Base-by-base conservation (phyloP, 2,888 invertebrate genomes). In the Drosophila phalerata region DNA sequence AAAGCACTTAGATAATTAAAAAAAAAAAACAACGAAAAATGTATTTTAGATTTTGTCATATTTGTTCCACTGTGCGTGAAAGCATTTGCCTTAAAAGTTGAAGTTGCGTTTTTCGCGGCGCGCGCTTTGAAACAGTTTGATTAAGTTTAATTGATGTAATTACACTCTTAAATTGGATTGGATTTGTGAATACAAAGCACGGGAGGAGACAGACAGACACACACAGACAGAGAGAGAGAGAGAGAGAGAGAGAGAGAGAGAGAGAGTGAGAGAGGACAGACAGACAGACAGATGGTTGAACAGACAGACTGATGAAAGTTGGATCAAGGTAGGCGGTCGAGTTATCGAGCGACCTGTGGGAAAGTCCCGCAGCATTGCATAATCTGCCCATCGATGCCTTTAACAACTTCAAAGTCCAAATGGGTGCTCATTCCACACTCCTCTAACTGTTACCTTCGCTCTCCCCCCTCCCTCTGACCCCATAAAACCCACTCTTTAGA, bases 71-170 rank as follows among this genome's bases (percentile, higher is more conserved):
- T 58, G 77, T 77, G 61, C 77, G 25, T 40, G 47, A 32, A 25
- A 45, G 42, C 52, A 61, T 60, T 49, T 43, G 69, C 69, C 72
- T 73, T 70, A 40, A 72, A 78, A 75, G 75, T 77, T 74, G 74
- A 73, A 69, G 67, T 69, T 74, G 70, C 66, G 77, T 79, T 84
- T 73, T 75, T 76, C 65, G 77, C 75, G 69, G 64, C 75, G 73
- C 70, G 78, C 81, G 74, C 77, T 80, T 84, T 79, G 83, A 80
- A 79, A 80, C 88, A 89, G 88, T 89, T 88, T 88, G 88, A 88
- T 88, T 88, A 89, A 88, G 88, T 88, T 84, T 87, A 88, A 89
- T 88, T 88, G 88, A 81, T 89, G 84, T 89, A 86, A 88, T 88
- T 88, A 89, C 86, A 86, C 72, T 85, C 86, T 82, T 73, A 87